These are phyloP conservation scores for Serrognathus titanus DNA, from an alignment of 2,888 invertebrate species.

Conservation along the genomic window DNA sequence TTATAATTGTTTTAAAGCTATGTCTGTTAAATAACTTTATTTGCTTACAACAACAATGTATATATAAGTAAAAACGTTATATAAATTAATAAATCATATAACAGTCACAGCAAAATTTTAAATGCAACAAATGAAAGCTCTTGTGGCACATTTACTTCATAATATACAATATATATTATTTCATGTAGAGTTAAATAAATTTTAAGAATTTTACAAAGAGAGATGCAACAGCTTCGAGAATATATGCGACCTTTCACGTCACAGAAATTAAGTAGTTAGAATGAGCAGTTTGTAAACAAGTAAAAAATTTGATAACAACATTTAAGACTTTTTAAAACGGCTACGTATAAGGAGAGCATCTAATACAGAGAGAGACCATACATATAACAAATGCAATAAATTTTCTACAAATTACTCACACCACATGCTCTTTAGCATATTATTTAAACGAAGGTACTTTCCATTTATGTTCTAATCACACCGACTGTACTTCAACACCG, in stretches of 20 bases:
- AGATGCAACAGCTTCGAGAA: neutral
- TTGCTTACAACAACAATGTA: neutral
- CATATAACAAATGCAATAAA: neutral
- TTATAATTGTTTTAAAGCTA: neutral
- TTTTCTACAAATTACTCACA: neutral
- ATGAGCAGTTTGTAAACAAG: too few relatives aligned
- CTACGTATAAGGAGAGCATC: too few relatives aligned
- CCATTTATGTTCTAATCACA: too few relatives aligned
- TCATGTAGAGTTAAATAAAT: too few relatives aligned
- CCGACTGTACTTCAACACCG: too few relatives aligned
- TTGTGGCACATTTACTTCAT: neutral
- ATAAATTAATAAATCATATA: constrained; percentile 1
- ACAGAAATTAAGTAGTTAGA: neutral
- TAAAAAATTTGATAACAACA: too few relatives aligned
- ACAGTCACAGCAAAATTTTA: neutral
- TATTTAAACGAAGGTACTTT: too few relatives aligned
- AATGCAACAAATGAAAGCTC: neutral
- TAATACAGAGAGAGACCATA: too few relatives aligned
- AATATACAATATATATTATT: neutral
- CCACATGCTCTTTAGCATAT: too few relatives aligned
- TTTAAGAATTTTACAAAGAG: neutral
- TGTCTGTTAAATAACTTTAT: neutral
- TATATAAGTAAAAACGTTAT: neutral
- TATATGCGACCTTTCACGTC: neutral
- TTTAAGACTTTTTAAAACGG: too few relatives aligned